Evolutionary conservation across 2,797 vertebrate genomes (phyloP).

Genomic region (Sorex maritimensis): DNA sequence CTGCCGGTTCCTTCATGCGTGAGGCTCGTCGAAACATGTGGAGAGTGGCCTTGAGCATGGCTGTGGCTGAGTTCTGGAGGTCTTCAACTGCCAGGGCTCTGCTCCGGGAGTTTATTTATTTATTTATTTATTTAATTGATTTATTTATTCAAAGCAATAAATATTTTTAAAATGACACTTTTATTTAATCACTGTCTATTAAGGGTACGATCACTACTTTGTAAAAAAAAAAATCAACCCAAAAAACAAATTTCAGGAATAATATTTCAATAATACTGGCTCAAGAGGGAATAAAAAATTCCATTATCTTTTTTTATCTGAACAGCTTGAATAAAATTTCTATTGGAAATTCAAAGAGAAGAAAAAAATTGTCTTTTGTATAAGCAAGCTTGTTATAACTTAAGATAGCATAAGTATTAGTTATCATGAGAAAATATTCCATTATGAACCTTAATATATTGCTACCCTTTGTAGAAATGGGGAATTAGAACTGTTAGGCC

Average conservation of each 20-base stretch:
- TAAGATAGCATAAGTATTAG: slow-evolving; percentile 6
- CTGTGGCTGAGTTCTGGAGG: no score
- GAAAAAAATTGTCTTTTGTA: slow-evolving; percentile 25
- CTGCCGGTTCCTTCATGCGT: no score
- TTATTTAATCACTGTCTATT: no score
- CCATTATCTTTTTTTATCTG: slow-evolving; percentile 33
- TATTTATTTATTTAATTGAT: no score
- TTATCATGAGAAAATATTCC: slow-evolving; percentile 40
- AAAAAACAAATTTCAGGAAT: background rate
- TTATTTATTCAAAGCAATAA: no score
- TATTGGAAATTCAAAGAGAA: slow-evolving; percentile 1
- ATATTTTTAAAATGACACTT: no score
- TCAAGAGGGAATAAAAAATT: background rate
- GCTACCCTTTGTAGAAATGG: background rate
- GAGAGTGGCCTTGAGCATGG: no score
- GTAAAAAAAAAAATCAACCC: no score
- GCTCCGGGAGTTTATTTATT: no score
- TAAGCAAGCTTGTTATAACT: background rate
- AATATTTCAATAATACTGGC: background rate
- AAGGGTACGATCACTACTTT: no score
- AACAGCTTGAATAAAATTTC: slow-evolving; percentile 25
- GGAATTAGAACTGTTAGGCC: background rate
- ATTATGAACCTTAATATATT: slow-evolving; percentile 29
- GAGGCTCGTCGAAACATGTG: no score
- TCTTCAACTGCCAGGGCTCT: no score